Evolutionary conservation across 2,113 vertebrate species (phyloP), one percentile per base, ranked within the genome.

Genomic region (Hypocryptadius cinnamomeus): DNA sequence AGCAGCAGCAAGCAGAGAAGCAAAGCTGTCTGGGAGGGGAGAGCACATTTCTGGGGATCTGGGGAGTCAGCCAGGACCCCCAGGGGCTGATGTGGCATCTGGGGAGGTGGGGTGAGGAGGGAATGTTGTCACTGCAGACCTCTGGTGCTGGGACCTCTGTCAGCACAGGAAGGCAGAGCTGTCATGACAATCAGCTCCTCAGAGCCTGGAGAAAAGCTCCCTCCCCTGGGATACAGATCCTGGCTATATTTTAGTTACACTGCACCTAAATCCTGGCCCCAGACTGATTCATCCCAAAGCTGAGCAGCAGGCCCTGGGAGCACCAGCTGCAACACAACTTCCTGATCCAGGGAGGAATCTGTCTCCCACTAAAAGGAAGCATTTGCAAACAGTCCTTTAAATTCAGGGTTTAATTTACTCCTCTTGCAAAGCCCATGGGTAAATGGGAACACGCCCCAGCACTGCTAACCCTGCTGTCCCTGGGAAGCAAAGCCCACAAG

Each of bases 131-230:
- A 28, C 51, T n/a, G 53, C 59, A 87, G 74, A 48, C 22, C 37
- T 3, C 24, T 22, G 13, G 15, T 2, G 1, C 13, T 5, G 8
- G 42, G 28, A 57, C 24, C 40, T 13, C 25, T 2, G 5, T 63
- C 40, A 42, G 82, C 2, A 23, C 40, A 51, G 61, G 37, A 68
- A 60, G 27, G 35, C 85, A 66, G 44, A 6, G 5, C 57, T 60
- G 63, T 22, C 0, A 0, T 39, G 39, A n/a, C 40, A 37, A 19
- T 37, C 48, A 57, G 31, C 15, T 70, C n/a, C 69, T 65, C 76
- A n/a, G 57, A 39, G 1, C 54, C 19, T 18, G 19, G 28, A 56
- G 60, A 37, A 80, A 91, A 84, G 13, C 47, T 83, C 51, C 21
- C 48, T 69, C 13, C 57, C 35, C 16, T 27, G 37, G 37, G 31